phyloP scores from a whole-genome alignment of 2,113 vertebrate genomes.

The Leucoraja erinaceus region DNA sequence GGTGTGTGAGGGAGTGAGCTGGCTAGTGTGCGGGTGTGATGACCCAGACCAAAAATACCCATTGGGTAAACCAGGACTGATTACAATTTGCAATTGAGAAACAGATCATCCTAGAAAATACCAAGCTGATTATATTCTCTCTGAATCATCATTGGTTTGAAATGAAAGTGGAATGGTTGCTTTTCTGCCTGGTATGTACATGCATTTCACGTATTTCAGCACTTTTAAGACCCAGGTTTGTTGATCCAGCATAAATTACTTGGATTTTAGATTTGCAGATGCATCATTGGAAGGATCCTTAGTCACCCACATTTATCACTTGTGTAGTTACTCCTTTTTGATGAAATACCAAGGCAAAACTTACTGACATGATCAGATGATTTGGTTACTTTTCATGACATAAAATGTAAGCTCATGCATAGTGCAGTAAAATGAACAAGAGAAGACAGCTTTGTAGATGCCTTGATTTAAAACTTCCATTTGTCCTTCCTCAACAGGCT shows the following conservation, averaged over 20 bases:
- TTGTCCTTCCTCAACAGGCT: background rate
- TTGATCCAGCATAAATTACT: background rate
- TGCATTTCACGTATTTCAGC: background rate
- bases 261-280: background rate
- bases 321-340: background rate
- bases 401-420: background rate
- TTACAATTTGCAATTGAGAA: background rate
- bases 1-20: too few species aligned
- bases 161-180: background rate
- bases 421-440: background rate
- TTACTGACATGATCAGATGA: background rate
- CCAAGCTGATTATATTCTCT: background rate
- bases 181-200: background rate
- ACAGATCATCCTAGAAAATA: background rate
- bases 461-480: slow-evolving; percentile 2
- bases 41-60: too few species aligned
- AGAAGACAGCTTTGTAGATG: background rate
- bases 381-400: background rate
- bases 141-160: background rate
- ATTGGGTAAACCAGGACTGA: too few species aligned
- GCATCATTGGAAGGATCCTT: background rate
- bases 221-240: background rate
- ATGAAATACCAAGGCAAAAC: background rate
- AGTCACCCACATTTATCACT: background rate
- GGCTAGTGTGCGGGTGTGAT: too few species aligned